Conservation (phyloP, 2,797 vertebrate genomes). For the Limosa lapponica region DNA sequence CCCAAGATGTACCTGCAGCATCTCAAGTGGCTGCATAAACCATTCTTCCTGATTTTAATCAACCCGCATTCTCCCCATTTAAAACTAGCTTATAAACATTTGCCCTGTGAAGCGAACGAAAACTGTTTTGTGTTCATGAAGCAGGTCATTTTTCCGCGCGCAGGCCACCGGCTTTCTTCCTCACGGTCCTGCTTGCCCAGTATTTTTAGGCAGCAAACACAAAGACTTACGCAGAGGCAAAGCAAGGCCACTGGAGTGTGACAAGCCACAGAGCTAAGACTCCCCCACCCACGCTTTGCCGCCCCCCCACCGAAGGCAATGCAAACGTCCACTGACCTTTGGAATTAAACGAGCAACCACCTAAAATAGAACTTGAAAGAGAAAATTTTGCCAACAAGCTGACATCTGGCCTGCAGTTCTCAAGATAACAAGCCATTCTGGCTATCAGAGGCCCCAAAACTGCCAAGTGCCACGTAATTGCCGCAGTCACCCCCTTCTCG, state of each 20-base stretch:
- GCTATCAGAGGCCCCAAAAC: not conserved
- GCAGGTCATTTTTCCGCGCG: accelerated
- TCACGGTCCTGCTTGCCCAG: not conserved
- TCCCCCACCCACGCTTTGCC: not conserved
- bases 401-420: not conserved
- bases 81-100: not conserved
- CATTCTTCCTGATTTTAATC: not conserved
- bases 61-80: not conserved
- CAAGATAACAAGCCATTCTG: not conserved
- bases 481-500: accelerated
- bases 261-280: not conserved
- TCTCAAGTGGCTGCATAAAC: not conserved
- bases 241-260: not conserved
- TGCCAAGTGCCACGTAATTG: not conserved
- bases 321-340: not conserved
- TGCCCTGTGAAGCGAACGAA: not conserved
- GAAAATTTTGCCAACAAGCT: not conserved
- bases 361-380: not conserved
- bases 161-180: not conserved
- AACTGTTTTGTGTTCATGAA: not conserved
- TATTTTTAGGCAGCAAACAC: not conserved
- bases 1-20: not conserved
- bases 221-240: not conserved
- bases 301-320: not conserved
- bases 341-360: not conserved